phyloP scores from a whole-genome alignment of 2,113 vertebrate genomes.

The Eulacestoma nigropectus region DNA sequence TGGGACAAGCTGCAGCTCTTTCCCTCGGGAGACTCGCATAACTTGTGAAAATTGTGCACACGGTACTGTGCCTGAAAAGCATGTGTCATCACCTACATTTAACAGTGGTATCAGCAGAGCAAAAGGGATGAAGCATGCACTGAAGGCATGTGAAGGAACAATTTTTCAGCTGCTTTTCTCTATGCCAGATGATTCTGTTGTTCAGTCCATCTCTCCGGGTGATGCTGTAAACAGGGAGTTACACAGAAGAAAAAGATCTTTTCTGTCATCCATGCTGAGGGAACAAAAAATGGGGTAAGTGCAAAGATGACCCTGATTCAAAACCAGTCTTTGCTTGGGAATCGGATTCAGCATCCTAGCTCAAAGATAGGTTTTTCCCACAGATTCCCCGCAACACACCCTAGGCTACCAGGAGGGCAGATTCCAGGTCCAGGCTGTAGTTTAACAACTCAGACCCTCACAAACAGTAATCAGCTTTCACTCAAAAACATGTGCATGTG shows the following conservation, averaged over 20 bases:
- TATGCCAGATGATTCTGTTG: constrained; percentile 38
- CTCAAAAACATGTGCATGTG: background rate
- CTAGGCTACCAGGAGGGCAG: background rate
- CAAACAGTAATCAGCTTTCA: constrained; percentile 17
- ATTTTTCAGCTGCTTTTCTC: constrained; percentile 46
- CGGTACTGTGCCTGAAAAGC: constrained; percentile 22
- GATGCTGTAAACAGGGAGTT: background rate
- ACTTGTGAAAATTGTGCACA: background rate
- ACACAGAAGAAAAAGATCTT: background rate
- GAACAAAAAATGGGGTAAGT: background rate
- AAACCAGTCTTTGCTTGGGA: background rate
- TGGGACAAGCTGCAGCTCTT: background rate
- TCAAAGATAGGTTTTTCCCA: background rate
- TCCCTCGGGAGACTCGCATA: background rate
- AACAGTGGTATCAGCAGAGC: constrained; percentile 27
- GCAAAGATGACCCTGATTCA: background rate
- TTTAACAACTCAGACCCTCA: background rate
- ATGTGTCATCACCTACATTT: constrained; percentile 58
- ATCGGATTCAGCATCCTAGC: background rate
- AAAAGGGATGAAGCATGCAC: constrained; percentile 10
- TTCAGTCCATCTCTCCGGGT: background rate
- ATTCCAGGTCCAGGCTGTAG: background rate
- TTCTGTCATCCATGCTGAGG: background rate
- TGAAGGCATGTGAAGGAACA: background rate
- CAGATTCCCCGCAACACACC: background rate